Evolutionary conservation across 1,140 invertebrate species (phyloP), one percentile per base, ranked within the genome.

Genomic region (Potamilus streckersoni): DNA sequence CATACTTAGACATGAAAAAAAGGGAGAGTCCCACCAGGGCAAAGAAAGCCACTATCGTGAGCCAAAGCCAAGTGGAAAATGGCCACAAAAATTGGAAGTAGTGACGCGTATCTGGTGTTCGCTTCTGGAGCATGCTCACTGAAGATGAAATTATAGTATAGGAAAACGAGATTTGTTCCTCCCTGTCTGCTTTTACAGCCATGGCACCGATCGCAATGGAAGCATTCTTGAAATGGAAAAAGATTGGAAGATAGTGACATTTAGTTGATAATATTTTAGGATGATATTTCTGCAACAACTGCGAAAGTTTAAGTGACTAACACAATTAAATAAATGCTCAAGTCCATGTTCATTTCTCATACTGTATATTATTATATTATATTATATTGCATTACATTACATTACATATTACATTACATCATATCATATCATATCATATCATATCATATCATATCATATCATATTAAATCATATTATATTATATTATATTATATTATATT

Each of bases 131-230:
- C 23, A 87, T 65, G 66, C 82, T 84, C 55, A 83, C 81, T 62
- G 83, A 81, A 2, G 84, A 81, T 27, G 83, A 83, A 49, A 86
- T 71, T 23, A 88, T 83, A 15, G 84, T 86, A 62, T 83, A 84
- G 20, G 86, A 87, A 64, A 86, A 86, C 0, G 85, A 85, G 58
- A 87, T 85, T n/a, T 73, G 61, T 12, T 78, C 79, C 62, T 86
- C 85, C 56, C 81, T 69, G 14, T 82, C 70, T 16, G 86, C 82
- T 15, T 79, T 84, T 23, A 87, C 84, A 13, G 82, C 84, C 56
- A 87, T 77, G 0, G 82, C 83, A 12, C 86, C 86, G 4, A 86
- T 84, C 4, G 85, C 84, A 65, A 87, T 84, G 14, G 80, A 79
- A 14, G 83, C 84, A 71, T 84, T 84, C 86, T 87, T 78, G 31